Evolutionary conservation across 2,113 vertebrate genomes (phyloP).

Genomic region (Mus pahari): DNA sequence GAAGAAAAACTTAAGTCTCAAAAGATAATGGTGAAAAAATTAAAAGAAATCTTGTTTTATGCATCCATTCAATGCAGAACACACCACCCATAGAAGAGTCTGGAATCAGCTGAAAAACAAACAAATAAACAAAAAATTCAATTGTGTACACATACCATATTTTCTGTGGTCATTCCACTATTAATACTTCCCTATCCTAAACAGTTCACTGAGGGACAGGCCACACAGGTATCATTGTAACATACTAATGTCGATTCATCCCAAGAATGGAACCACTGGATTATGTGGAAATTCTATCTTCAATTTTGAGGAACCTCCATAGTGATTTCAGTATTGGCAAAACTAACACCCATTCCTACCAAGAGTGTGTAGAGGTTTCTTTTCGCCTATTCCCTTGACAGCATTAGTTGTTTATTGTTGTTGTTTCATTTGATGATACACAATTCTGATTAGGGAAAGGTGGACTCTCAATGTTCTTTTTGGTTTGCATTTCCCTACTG

Average conservation of each 20-base stretch:
- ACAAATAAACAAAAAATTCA: neutral
- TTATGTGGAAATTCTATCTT: neutral
- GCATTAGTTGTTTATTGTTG: neutral
- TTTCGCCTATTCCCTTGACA: neutral
- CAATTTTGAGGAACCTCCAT: neutral
- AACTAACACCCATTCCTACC: neutral
- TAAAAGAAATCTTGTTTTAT: neutral
- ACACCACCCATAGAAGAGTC: neutral
- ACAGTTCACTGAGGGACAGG: neutral
- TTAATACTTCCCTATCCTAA: neutral
- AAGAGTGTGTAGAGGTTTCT: neutral
- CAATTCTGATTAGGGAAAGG: neutral
- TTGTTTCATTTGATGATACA: neutral
- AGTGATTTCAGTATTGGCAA: neutral
- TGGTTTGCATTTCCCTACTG: neutral
- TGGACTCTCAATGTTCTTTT: neutral
- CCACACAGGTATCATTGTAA: neutral
- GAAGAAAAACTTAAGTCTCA: constrained; percentile 21
- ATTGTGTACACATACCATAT: neutral
- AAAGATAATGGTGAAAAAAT: neutral
- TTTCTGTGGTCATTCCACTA: neutral
- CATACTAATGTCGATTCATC: neutral
- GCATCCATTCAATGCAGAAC: neutral
- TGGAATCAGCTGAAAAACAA: neutral
- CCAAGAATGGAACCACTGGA: neutral